A percentile compares a stretch with the other conserved stretches of the same genome.
Evolutionary conservation across 2,797 vertebrate species (phyloP).

Genomic region (Myotis myotis): DNA sequence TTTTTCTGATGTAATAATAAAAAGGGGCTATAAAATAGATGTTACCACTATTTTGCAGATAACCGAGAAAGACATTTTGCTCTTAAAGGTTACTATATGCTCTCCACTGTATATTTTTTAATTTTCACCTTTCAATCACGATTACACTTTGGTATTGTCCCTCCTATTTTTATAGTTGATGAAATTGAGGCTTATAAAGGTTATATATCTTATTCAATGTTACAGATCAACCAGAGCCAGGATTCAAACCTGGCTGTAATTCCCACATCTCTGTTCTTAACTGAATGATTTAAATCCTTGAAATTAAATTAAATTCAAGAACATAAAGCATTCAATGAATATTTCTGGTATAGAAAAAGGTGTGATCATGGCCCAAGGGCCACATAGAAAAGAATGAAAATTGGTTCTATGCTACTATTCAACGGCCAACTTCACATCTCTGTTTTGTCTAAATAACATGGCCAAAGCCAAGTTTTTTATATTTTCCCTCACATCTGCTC

Average conservation of each 20-base stretch:
- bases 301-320: conserved; percentile 28
- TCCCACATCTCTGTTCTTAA: background rate
- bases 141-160: background rate
- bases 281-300: background rate
- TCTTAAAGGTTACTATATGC: background rate
- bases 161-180: background rate
- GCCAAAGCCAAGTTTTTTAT: background rate
- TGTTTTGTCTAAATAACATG: background rate
- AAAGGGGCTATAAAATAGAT: background rate
- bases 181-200: background rate
- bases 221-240: background rate
- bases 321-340: conserved; percentile 8
- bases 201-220: background rate
- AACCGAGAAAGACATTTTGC: background rate
- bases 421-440: background rate
- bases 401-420: background rate
- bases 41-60: background rate
- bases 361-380: background rate
- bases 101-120: background rate
- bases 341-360: background rate
- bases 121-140: background rate
- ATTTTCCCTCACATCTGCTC: background rate
- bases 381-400: conserved; percentile 3
- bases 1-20: background rate
- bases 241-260: background rate